Conservation (phyloP, 1,140 invertebrate genomes). For the Drosophila erecta region DNA sequence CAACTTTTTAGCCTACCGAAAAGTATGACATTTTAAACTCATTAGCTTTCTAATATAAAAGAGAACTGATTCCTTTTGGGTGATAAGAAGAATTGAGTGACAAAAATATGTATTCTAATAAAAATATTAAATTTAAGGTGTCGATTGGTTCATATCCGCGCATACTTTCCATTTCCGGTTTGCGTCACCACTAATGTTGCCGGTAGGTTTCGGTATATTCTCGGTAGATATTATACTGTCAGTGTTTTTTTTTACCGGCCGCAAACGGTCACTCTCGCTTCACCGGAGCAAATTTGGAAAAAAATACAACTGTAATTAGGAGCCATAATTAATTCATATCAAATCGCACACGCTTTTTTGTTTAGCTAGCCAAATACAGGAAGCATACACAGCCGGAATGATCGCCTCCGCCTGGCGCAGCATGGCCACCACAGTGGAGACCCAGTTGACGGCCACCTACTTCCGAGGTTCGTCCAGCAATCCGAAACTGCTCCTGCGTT, state of each 20-base stretch:
- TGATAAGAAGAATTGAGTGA: too few species aligned
- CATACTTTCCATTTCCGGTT: not conserved
- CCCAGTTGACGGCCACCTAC: slow-evolving; percentile 63
- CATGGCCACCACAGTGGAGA: slow-evolving; percentile 52
- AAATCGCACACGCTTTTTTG: slow-evolving; percentile 5
- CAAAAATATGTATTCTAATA: too few species aligned
- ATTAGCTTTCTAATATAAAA: too few species aligned
- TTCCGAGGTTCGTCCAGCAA: slow-evolving; percentile 74
- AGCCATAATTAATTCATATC: slow-evolving; percentile 33
- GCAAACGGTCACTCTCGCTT: not conserved
- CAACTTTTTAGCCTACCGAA: not conserved
- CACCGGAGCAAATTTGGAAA: slow-evolving; percentile 1
- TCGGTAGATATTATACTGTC: too few species aligned
- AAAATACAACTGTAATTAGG: slow-evolving; percentile 44
- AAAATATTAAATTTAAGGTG: too few species aligned
- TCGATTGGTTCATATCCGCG: too few species aligned
- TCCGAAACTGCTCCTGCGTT: slow-evolving; percentile 23
- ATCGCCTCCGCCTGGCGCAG: slow-evolving; percentile 62
- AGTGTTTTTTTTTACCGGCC: not conserved
- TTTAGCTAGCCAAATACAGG: slow-evolving; percentile 5
- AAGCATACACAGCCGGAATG: slow-evolving; percentile 29
- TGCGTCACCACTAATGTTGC: not conserved
- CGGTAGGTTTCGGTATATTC: not conserved
- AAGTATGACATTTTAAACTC: too few species aligned
- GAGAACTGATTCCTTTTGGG: too few species aligned